Conservation (phyloP, 2,888 invertebrate genomes). For the Tubulanus polymorphus region DNA sequence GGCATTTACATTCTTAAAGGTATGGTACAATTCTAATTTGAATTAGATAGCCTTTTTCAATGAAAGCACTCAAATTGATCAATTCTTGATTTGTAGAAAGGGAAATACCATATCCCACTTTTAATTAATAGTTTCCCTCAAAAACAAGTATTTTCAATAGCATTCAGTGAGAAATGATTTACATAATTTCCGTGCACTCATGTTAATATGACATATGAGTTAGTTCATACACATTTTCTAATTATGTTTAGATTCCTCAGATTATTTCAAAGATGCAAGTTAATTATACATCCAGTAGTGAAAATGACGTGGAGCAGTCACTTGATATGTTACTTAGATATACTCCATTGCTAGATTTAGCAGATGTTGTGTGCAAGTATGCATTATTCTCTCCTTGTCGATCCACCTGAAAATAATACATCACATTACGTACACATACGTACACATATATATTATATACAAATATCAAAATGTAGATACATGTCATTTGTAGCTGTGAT, state of each 20-base stretch:
- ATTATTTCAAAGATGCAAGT: slow-evolving; percentile 35
- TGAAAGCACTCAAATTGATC: not conserved
- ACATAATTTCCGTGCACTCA: too few relatives aligned
- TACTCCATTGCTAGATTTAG: slow-evolving; percentile 78
- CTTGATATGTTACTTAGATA: slow-evolving; percentile 81
- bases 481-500: slow-evolving; percentile 62
- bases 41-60: not conserved
- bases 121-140: too few relatives aligned
- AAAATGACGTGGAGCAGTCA: slow-evolving; percentile 74
- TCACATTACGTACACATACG: too few relatives aligned
- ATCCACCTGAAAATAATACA: too few relatives aligned
- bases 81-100: too few relatives aligned
- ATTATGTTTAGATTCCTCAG: slow-evolving; percentile 41
- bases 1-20: slow-evolving; percentile 87
- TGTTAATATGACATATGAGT: too few relatives aligned
- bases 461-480: too few relatives aligned
- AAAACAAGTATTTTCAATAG: too few relatives aligned
- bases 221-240: too few relatives aligned
- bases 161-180: too few relatives aligned
- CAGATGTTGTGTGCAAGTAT: slow-evolving; percentile 78
- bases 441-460: too few relatives aligned
- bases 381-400: slow-evolving; percentile 12
- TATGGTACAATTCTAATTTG: slow-evolving; percentile 46
- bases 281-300: slow-evolving; percentile 51
- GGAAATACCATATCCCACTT: too few relatives aligned